phyloP scores from a whole-genome alignment of 2,797 vertebrate species.

The Erethizon dorsatum region DNA sequence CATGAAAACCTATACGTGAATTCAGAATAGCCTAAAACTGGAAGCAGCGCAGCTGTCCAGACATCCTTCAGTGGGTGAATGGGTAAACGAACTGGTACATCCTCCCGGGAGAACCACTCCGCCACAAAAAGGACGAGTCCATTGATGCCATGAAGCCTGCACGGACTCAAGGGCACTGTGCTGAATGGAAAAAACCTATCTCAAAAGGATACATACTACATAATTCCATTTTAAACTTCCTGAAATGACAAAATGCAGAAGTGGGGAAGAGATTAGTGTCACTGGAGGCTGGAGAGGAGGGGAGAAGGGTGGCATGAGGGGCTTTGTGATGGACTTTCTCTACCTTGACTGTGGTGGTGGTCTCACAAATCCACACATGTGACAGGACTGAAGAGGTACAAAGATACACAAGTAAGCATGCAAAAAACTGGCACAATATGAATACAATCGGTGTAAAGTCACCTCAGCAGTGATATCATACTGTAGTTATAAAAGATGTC shows the following conservation, averaged over 20 bases:
- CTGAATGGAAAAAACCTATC: background rate
- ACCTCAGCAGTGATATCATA: background rate
- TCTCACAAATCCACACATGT: background rate
- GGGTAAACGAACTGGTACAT: background rate
- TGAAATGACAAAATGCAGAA: background rate
- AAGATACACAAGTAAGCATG: background rate
- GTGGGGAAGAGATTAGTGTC: background rate
- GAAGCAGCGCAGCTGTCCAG: background rate
- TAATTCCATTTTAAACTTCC: background rate
- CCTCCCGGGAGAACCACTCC: background rate
- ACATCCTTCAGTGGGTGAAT: background rate
- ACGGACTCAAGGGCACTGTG: background rate
- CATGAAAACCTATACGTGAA: background rate
- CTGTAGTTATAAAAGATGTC: background rate
- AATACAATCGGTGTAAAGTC: accelerated
- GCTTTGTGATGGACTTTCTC: background rate
- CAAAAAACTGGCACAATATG: background rate
- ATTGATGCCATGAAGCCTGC: background rate
- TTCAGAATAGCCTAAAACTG: background rate
- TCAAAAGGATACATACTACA: background rate
- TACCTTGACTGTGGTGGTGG: background rate
- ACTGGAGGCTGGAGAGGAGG: background rate
- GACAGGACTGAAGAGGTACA: background rate
- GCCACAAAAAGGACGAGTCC: background rate
- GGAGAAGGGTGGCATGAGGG: background rate